A percentile compares a stretch with the other conserved stretches of the same genome.
Conservation (phyloP, 2,113 vertebrate genomes). For the Lepidothrix coronata region DNA sequence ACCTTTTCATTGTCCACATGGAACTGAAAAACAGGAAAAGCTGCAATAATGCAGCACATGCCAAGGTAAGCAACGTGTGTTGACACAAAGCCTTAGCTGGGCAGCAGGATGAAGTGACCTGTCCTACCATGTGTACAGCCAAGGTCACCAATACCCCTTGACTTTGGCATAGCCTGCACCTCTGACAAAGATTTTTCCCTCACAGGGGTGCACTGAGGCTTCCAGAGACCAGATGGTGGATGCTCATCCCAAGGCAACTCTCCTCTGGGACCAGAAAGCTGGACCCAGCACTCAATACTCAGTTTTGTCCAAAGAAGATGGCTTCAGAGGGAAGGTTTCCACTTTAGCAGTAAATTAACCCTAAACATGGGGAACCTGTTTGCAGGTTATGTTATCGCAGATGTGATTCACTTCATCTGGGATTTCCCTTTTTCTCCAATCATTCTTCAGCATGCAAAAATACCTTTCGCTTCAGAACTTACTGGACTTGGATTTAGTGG, state of each 20-base stretch:
- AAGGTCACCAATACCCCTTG: neutral
- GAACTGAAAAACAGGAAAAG: neutral
- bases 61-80: slow-evolving; percentile 23
- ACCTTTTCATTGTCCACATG: neutral
- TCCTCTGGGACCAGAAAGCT: neutral
- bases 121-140: neutral
- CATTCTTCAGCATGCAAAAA: neutral
- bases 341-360: neutral
- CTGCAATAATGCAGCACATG: neutral
- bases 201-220: neutral
- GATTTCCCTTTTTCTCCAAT: neutral
- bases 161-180: neutral
- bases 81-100: neutral
- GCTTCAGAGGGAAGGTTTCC: neutral
- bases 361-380: neutral
- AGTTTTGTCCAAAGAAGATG: neutral
- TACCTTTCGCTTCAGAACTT: neutral
- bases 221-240: neutral
- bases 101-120: neutral
- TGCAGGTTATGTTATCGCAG: neutral
- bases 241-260: neutral
- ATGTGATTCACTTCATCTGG: neutral
- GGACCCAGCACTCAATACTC: neutral
- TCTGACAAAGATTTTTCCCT: neutral
- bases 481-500: neutral